Evolutionary conservation across 2,113 vertebrate genomes (phyloP).

Genomic region (Hyla sarda): DNA sequence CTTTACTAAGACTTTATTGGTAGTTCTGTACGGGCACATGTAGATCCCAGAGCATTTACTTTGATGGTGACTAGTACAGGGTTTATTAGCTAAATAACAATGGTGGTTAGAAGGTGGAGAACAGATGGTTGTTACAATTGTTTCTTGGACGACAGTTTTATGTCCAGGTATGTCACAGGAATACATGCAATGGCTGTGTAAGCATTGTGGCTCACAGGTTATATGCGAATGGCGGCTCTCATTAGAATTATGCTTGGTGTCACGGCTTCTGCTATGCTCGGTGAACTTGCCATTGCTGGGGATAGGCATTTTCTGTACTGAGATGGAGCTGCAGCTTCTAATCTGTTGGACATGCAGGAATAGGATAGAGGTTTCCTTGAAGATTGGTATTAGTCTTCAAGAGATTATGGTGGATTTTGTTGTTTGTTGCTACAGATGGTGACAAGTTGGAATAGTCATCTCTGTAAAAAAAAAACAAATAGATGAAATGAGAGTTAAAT

Average conservation of each 20-base stretch:
- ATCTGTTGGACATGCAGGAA: background rate
- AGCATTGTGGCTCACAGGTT: background rate
- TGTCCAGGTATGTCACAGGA: background rate
- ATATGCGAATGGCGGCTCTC: background rate
- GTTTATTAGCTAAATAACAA: background rate
- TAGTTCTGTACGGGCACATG: background rate
- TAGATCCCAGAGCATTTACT: background rate
- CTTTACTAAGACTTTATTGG: background rate
- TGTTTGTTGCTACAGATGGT: background rate
- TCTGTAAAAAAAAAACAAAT: background rate
- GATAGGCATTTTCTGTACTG: background rate
- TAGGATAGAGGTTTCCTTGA: background rate
- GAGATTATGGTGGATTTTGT: background rate
- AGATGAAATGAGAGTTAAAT: background rate
- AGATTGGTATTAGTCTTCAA: background rate
- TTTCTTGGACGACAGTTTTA: background rate
- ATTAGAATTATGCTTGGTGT: background rate
- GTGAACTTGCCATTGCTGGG: background rate
- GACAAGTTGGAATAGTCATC: background rate
- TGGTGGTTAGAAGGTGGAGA: background rate
- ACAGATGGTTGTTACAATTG: background rate
- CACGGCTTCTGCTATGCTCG: background rate
- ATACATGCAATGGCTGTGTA: background rate
- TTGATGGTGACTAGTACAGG: background rate
- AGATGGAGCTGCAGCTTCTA: background rate